phyloP scores from a whole-genome alignment of 2,797 vertebrate genomes.

The Emydoidea blandingii region DNA sequence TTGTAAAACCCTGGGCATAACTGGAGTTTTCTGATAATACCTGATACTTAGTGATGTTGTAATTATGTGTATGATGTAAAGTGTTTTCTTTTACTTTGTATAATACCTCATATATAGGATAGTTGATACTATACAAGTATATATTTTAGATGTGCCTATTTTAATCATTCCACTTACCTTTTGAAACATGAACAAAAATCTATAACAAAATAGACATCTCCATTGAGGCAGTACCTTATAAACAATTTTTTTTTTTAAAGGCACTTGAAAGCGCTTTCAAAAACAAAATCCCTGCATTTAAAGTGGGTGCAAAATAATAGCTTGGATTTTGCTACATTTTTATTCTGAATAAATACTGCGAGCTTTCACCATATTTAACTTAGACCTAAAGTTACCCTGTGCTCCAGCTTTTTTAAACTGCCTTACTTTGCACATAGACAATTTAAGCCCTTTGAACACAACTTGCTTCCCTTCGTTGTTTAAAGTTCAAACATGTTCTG shows the following conservation, averaged over 20 bases:
- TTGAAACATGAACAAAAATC: background rate
- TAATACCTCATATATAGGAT: background rate
- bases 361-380: slow-evolving; percentile 38
- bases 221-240: background rate
- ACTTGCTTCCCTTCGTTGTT: slow-evolving; percentile 44
- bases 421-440: slow-evolving; percentile 63
- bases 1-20: background rate
- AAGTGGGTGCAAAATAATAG: background rate
- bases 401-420: slow-evolving; percentile 63
- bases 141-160: background rate
- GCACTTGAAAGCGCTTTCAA: background rate
- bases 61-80: background rate
- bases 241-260: background rate
- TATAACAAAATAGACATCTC: background rate
- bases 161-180: background rate
- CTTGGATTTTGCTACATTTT: background rate
- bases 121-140: background rate
- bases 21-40: background rate
- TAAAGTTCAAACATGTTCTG: slow-evolving; percentile 60
- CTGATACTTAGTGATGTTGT: too few relatives aligned
- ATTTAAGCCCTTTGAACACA: slow-evolving; percentile 61
- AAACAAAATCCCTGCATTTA: background rate
- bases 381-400: slow-evolving; percentile 54
- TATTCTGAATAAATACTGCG: background rate
- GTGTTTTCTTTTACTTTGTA: background rate